phyloP scores from a whole-genome alignment of 2,888 invertebrate genomes.

The Oegoconia quadripuncta region DNA sequence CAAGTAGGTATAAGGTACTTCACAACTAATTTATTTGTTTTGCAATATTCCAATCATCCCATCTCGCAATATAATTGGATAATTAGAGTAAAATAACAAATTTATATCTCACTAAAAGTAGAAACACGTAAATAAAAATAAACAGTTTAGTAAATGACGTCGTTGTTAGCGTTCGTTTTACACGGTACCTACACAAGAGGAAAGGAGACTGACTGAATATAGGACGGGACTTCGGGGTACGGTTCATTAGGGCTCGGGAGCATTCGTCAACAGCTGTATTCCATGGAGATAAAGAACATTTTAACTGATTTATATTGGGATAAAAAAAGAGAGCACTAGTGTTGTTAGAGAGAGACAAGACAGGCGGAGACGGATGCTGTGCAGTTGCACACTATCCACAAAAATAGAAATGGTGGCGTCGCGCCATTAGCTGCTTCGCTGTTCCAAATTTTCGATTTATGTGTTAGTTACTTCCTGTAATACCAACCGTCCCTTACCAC shows the following conservation, averaged over 20 bases:
- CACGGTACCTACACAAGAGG: constrained; percentile 29
- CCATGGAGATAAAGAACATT: too few relatives aligned
- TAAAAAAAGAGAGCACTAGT: background rate
- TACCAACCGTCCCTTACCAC: too few relatives aligned
- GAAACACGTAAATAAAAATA: constrained; percentile 28
- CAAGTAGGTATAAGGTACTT: too few relatives aligned
- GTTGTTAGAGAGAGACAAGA: background rate
- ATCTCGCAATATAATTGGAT: background rate
- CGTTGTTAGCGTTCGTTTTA: constrained; percentile 15
- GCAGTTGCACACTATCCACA: constrained; percentile 37
- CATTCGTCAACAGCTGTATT: constrained; percentile 42
- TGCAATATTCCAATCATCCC: too few relatives aligned
- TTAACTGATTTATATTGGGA: too few relatives aligned
- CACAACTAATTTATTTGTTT: constrained; percentile 7
- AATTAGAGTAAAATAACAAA: background rate
- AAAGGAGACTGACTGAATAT: constrained; percentile 44
- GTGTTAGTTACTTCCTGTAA: constrained; percentile 59
- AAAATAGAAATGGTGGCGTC: constrained; percentile 59
- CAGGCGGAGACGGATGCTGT: constrained; percentile 53
- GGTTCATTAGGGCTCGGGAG: constrained; percentile 51
- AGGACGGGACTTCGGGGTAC: constrained; percentile 50
- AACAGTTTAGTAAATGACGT: constrained; percentile 34
- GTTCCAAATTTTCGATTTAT: constrained; percentile 63
- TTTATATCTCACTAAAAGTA: background rate
- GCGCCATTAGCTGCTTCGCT: constrained; percentile 42